Conservation (phyloP, 2,888 invertebrate species). For the Alsophila aescularia region DNA sequence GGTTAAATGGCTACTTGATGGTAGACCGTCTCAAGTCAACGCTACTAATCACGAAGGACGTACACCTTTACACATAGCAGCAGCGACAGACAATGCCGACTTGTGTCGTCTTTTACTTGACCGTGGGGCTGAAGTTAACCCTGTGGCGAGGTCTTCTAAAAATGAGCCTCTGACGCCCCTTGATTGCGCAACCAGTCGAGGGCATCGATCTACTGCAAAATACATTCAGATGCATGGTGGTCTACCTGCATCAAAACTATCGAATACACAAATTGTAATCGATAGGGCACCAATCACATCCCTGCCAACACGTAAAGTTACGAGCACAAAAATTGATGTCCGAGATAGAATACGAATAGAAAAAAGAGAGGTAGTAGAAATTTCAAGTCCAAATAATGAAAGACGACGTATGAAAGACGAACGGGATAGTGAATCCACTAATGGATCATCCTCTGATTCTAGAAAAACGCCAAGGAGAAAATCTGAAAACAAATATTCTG, state of each 20-base stretch:
- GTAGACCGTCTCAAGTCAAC: slow-evolving; percentile 92
- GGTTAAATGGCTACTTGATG: slow-evolving; percentile 93
- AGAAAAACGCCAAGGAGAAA: slow-evolving; percentile 54
- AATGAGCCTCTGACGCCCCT: slow-evolving; percentile 95
- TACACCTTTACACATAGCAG: slow-evolving; percentile 96
- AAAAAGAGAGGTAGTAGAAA: slow-evolving; percentile 78
- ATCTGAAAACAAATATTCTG: slow-evolving; percentile 56
- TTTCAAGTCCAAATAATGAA: slow-evolving; percentile 71
- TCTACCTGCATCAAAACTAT: slow-evolving; percentile 89
- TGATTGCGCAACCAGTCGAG: slow-evolving; percentile 94
- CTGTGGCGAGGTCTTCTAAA: slow-evolving; percentile 91
- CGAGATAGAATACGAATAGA: slow-evolving; percentile 79
- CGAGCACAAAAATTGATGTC: slow-evolving; percentile 81
- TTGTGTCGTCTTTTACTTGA: slow-evolving; percentile 95
- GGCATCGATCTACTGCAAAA: slow-evolving; percentile 95
- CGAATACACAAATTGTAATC: slow-evolving; percentile 75
- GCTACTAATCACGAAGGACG: slow-evolving; percentile 96
- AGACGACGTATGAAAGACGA: slow-evolving; percentile 56
- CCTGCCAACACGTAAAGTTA: slow-evolving; percentile 75
- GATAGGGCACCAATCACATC: slow-evolving; percentile 74
- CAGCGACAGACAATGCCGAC: slow-evolving; percentile 96
- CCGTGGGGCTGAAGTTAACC: slow-evolving; percentile 93
- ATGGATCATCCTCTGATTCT: slow-evolving; percentile 77
- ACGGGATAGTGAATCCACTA: slow-evolving; percentile 66
- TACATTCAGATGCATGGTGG: slow-evolving; percentile 96